Evolutionary conservation across 2,113 vertebrate genomes (phyloP).

Genomic region (Bambusicola thoracicus): DNA sequence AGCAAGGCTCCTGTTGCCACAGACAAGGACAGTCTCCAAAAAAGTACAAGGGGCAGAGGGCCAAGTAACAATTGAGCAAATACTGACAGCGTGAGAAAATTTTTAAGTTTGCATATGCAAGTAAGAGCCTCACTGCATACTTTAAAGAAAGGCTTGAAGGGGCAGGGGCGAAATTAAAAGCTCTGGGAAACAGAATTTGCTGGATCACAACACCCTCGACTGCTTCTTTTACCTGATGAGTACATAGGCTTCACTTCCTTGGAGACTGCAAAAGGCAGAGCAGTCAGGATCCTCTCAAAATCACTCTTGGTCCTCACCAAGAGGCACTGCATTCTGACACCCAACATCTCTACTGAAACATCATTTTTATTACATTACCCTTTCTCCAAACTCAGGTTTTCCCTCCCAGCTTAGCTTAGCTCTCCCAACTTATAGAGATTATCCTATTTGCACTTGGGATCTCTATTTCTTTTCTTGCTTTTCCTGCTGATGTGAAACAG

Average conservation of each 20-base stretch:
- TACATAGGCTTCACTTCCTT: not conserved
- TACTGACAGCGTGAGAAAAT: not conserved
- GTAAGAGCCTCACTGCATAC: constrained; percentile 42
- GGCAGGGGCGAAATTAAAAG: not conserved
- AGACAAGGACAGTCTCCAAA: constrained; percentile 1
- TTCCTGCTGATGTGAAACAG: not conserved
- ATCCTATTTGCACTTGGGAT: not conserved
- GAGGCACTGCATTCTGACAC: constrained; percentile 13
- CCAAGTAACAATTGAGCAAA: not conserved
- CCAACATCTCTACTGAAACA: not conserved
- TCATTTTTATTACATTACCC: not conserved
- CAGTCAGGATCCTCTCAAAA: constrained; percentile 11
- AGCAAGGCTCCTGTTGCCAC: not conserved
- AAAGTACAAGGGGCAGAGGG: not conserved
- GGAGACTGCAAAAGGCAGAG: constrained; percentile 22
- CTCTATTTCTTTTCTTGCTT: not conserved
- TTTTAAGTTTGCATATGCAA: constrained; percentile 54
- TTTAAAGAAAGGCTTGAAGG: constrained; percentile 25
- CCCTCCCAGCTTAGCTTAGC: not conserved
- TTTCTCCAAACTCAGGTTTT: not conserved
- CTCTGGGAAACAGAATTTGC: constrained; percentile 31
- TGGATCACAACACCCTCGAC: not conserved
- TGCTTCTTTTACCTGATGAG: not conserved
- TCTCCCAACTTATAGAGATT: constrained; percentile 8
- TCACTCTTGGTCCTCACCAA: not conserved